Base-by-base conservation (phyloP, 2,888 invertebrate genomes). In the Microchrysa polita region DNA sequence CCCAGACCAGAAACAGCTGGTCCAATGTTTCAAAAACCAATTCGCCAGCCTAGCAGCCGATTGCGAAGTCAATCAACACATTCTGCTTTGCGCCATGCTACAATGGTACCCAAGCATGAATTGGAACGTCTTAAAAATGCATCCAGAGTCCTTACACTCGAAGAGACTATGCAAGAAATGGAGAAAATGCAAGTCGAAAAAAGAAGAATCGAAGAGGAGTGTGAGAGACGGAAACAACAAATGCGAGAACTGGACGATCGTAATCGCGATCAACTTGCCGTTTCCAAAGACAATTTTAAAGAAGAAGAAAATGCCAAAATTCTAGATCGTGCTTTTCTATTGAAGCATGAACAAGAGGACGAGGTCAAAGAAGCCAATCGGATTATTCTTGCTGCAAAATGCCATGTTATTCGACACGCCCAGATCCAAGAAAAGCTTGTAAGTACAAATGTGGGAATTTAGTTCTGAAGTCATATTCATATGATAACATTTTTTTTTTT, bases 351-450 rank as follows among this genome's bases (percentile, higher is more conserved):
- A 75, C 83, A 84, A 75, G 85, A 84, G 80, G 92, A 87, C 81
- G 90, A 88, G 87, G 91, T 88, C 78, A 92, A 90, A 83, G 88
- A 86, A 23, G 92, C 93, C 76, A 95, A 94, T 83, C 89, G 90
- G 74, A 87, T 95, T 76, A 93, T 95, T 79, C 84, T 95, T 12
- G 92, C 92, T 16, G 92, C 93, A 20, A 95, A 95, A 82, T 95
- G 94, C 78, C 90, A 93, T 80, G 93, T 94, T 0, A 93, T 95
- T 61, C 86, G 95, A 18, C 93, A 94, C 82, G 94, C 93, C 0
- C 95, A 95, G 86, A 88, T 94, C 74, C 88, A 88, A 0, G 93
- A 93, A 82, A 89, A 88, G 75, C 75, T 74, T 52, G 77, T 76
- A 73, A 16, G 53, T 7, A 2, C 60, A 42, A 34, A 22, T 22